A percentile compares a stretch with the other conserved stretches of the same genome.
Conservation (phyloP, 1,140 invertebrate species). For the Caerostris darwini region DNA sequence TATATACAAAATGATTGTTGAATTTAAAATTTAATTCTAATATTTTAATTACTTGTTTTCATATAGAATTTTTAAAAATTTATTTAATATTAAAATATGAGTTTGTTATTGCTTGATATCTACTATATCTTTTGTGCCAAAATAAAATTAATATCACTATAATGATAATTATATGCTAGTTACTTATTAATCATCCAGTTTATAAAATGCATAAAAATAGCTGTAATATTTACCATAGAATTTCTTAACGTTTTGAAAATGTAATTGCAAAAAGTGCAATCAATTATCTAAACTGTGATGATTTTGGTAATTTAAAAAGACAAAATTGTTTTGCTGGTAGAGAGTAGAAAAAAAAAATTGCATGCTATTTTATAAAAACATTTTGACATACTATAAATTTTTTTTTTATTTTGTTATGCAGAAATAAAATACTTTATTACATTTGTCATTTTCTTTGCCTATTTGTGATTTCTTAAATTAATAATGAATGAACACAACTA, state of each 20-base stretch:
- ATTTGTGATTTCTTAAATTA: too few species aligned
- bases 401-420: constrained; percentile 1
- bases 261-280: not conserved
- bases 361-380: not conserved
- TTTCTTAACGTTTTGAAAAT: not conserved
- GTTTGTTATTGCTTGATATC: not conserved
- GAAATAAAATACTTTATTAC: not conserved
- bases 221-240: not conserved
- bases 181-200: not conserved
- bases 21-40: too few species aligned
- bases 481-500: too few species aligned
- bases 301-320: not conserved
- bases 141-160: not conserved
- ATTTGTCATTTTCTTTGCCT: too few species aligned
- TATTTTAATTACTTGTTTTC: too few species aligned
- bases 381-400: not conserved
- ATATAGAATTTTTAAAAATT: too few species aligned
- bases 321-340: not conserved
- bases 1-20: too few species aligned
- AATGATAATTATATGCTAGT: not conserved
- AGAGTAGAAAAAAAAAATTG: not conserved
- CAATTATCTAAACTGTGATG: not conserved
- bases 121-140: constrained; percentile 18
- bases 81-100: too few species aligned
- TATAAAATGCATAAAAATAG: not conserved